Evolutionary conservation across 1,140 invertebrate genomes (phyloP), one percentile per base, ranked within the genome.

Genomic region (Sminthurides bifidus): DNA sequence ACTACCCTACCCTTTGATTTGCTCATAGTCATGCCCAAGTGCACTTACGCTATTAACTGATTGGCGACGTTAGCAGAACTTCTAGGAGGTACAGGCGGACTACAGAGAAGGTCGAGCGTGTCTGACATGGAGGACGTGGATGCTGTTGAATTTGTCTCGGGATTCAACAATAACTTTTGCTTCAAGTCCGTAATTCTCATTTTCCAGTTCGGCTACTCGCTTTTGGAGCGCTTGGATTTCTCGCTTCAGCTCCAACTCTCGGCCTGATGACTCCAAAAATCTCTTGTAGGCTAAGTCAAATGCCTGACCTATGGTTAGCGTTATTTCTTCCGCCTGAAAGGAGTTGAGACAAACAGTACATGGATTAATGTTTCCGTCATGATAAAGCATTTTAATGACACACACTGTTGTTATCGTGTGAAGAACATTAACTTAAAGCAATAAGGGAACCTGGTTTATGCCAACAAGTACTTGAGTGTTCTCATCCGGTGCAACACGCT

Each of bases 281-380:
- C 82, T 73, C 62, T 75, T 72, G 72, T 96, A 96, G n/a, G 92
- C 92, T 62, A 96, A 76, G 74, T 96, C 92, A 73, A 97, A 96
- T 0, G 92, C 92, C 71, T 97, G 92, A 2, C 92, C 92, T 65
- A 96, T 94, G 12, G 92, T 96, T 56, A 97, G 73, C 10, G 92
- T 96, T 54, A 97, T 94, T 69, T 96, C 92, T 65, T 94, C 92
- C 6, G 92, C 88, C 77, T 79, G 65, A 12, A 51, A 54, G 33
- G 10, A 37, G n/a, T n/a, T n/a, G n/a, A n/a, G n/a, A n/a, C n/a
- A n/a, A n/a, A n/a, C n/a, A n/a, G n/a, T n/a, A n/a, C n/a, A n/a
- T n/a, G n/a, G n/a, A n/a, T n/a, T n/a, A n/a, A n/a, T n/a, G n/a
- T n/a, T n/a, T n/a, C n/a, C n/a, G n/a, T n/a, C n/a, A n/a, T n/a